These are phyloP conservation scores for Dysmachus trigonus DNA, from an alignment of 2,888 invertebrate species.

Conservation along the genomic window DNA sequence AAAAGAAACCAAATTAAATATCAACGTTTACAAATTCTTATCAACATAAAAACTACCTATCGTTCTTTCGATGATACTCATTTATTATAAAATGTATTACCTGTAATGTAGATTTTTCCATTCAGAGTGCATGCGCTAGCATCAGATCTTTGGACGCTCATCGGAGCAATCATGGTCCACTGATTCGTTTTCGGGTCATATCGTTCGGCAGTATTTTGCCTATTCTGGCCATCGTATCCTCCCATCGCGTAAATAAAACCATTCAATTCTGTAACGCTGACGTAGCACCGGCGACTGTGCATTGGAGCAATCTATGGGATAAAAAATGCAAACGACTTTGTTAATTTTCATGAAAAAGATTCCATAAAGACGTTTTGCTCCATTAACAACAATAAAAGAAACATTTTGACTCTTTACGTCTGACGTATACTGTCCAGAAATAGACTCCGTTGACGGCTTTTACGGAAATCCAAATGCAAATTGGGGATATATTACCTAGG, in stretches of 20 bases:
- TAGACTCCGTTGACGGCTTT: neutral
- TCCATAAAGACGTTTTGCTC: neutral
- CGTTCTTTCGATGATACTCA: no score
- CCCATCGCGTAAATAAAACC: constrained; percentile 88
- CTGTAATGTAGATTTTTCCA: constrained; percentile 67
- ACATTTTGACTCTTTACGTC: neutral
- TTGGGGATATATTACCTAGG: neutral
- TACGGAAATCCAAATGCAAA: neutral
- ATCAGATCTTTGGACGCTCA: constrained; percentile 90
- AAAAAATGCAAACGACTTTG: constrained; percentile 39
- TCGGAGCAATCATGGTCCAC: constrained; percentile 86
- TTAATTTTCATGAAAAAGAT: neutral
- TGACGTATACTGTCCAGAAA: neutral
- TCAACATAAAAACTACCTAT: no score
- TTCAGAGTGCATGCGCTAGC: constrained; percentile 88
- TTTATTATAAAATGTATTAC: constrained; percentile 47
- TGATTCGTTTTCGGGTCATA: constrained; percentile 87
- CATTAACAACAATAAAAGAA: neutral
- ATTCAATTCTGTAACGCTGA: constrained; percentile 81
- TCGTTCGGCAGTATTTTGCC: constrained; percentile 86
- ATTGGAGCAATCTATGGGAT: constrained; percentile 77
- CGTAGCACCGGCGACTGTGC: constrained; percentile 88
- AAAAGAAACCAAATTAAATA: no score
- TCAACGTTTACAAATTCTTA: no score
- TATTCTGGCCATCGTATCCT: constrained; percentile 85